Evolutionary conservation across 1,140 invertebrate species (phyloP), one percentile per base, ranked within the genome.

Genomic region (Manduca sexta): DNA sequence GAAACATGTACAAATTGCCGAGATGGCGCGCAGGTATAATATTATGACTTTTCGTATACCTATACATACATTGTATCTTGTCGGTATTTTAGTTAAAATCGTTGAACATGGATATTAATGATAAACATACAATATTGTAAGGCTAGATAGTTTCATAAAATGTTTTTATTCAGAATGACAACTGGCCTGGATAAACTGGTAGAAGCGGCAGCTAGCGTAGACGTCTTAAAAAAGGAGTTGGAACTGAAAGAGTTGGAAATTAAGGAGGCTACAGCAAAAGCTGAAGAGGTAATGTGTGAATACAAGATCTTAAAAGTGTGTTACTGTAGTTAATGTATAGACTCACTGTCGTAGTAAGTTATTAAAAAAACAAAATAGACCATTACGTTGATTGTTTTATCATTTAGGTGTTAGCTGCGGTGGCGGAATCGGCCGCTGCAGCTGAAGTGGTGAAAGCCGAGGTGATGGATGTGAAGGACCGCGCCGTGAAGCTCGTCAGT

Each of bases 131-230:
- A n/a, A n/a, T 40, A 17, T n/a, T 8, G 46, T 37, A 30, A 14
- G 37, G 14, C n/a, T n/a, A n/a, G 8, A 11, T n/a, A 12, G 8
- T 11, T 35, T 10, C 29, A 43, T 45, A 21, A 43, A 29, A 39
- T 47, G 41, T 49, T n/a, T n/a, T n/a, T 50, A 63, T 61, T 17
- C 50, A 89, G 93, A 67, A 96, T 97, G 94, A 93, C 90, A 49
- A 92, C 90, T 33, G 94, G 95, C 61, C 83, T 97, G 31, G 90
- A 90, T 45, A 97, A 96, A 75, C 81, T 97, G 26, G 91, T 93
- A 17, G 95, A 97, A 79, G 95, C 95, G 1, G 91, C 92, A 2
- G 88, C 81, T 18, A 93, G 93, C 60, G 93, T 97, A 0, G 91
- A 92, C 60, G 83, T 91, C 34, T 83, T 97, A 39, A 91, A 91